Percentiles rank a stretch among this genome's conserved stretches.
Evolutionary conservation across 2,888 invertebrate species (phyloP).

Genomic region (Cabera pusaria): DNA sequence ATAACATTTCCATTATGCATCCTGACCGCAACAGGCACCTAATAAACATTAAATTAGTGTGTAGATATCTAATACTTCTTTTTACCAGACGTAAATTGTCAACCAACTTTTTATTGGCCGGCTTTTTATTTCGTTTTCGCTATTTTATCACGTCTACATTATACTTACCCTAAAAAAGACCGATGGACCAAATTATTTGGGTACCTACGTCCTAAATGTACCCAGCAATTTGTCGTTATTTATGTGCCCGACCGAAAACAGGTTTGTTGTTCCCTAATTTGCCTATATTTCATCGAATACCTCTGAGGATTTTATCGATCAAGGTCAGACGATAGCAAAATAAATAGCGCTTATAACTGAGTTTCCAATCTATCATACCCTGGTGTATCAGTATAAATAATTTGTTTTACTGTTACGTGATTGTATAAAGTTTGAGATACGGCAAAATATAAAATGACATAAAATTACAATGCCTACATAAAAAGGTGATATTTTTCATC

Average conservation of each 20-base stretch:
- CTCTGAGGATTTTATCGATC: slow-evolving; percentile 27
- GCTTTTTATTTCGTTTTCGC: no score
- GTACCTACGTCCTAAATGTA: slow-evolving; percentile 27
- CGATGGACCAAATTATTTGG: background rate
- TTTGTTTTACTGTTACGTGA: slow-evolving; percentile 14
- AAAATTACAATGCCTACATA: no score
- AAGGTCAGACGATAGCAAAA: slow-evolving; percentile 16
- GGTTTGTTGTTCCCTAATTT: slow-evolving; percentile 31
- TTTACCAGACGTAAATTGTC: no score
- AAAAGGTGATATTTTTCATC: no score
- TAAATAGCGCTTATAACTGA: slow-evolving; percentile 19
- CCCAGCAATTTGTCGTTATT: slow-evolving; percentile 32
- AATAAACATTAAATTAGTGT: no score
- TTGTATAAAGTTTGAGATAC: slow-evolving; percentile 2
- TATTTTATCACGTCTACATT: no score
- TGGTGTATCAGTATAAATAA: slow-evolving; percentile 17
- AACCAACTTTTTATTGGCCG: no score
- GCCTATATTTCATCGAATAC: slow-evolving; percentile 28
- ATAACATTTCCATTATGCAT: no score
- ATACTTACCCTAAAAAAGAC: background rate
- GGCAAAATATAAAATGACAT: no score
- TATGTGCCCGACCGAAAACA: slow-evolving; percentile 27
- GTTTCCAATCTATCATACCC: slow-evolving; percentile 22
- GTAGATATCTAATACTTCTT: no score
- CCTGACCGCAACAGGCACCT: no score